A percentile compares a stretch with the other conserved stretches of the same genome.
Evolutionary conservation across 64 coral and sea anemone species (phyloP).

Genomic region (Platygyra sinensis): DNA sequence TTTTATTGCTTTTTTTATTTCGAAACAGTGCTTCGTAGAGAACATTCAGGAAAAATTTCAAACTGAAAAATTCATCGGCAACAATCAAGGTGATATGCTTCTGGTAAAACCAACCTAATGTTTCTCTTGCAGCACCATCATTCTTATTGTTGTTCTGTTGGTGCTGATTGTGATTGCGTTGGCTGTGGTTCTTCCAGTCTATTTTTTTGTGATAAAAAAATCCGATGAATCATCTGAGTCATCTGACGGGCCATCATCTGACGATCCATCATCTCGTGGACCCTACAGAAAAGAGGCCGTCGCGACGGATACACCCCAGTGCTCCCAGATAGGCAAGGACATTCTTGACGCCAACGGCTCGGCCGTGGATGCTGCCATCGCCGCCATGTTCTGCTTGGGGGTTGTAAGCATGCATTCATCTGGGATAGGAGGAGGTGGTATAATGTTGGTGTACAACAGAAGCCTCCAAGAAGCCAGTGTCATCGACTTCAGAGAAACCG

Average conservation of each 20-base stretch:
- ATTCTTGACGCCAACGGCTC: slow-evolving; percentile 26
- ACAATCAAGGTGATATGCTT: too few species aligned
- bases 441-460: slow-evolving; percentile 46
- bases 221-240: neutral
- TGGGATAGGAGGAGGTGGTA: slow-evolving; percentile 36
- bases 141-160: too few species aligned
- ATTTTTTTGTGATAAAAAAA: neutral
- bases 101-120: too few species aligned
- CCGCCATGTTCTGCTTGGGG: slow-evolving; percentile 62
- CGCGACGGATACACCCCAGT: slow-evolving; percentile 46
- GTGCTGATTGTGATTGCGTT: too few species aligned
- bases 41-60: too few species aligned
- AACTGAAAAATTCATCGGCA: too few species aligned
- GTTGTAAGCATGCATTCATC: slow-evolving; percentile 72
- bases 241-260: too few species aligned
- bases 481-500: slow-evolving; percentile 53
- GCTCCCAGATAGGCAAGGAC: slow-evolving; percentile 52
- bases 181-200: neutral
- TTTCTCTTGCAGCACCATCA: too few species aligned
- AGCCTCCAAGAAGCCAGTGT: neutral
- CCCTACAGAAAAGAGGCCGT: slow-evolving; percentile 54
- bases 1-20: too few species aligned
- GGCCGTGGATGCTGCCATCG: slow-evolving; percentile 68
- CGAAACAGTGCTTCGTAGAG: too few species aligned
- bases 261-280: slow-evolving; percentile 5